Conservation (phyloP, 1,140 invertebrate species). For the Lerema accius region DNA sequence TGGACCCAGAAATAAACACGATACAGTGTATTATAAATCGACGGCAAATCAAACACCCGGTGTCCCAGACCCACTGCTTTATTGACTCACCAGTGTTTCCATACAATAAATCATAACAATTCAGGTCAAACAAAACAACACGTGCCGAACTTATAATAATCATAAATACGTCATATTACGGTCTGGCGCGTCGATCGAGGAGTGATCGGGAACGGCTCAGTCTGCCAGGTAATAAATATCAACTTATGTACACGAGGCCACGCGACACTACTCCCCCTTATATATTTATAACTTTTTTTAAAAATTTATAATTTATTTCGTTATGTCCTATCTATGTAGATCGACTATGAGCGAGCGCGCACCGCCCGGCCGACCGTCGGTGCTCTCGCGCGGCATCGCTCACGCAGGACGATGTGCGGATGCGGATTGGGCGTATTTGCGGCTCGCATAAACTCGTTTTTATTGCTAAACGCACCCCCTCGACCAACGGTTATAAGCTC, state of each 20-base stretch:
- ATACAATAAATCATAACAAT: constrained; percentile 82
- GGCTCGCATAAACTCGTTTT: background rate
- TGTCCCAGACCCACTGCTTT: constrained; percentile 80
- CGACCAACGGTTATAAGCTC: background rate
- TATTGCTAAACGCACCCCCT: background rate
- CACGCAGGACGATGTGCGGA: background rate
- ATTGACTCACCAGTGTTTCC: constrained; percentile 80
- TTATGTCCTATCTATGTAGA: constrained; percentile 77
- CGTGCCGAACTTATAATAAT: constrained; percentile 75
- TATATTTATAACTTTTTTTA: constrained; percentile 74
- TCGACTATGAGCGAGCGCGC: constrained; percentile 22
- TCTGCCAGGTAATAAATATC: constrained; percentile 77
- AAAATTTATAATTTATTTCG: constrained; percentile 81
- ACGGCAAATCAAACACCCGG: constrained; percentile 77
- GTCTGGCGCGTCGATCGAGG: constrained; percentile 62
- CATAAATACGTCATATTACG: constrained; percentile 67
- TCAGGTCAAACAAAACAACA: constrained; percentile 81
- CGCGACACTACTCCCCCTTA: constrained; percentile 58
- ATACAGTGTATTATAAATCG: constrained; percentile 54
- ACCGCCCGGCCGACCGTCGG: background rate
- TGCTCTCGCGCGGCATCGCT: background rate
- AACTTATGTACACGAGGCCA: constrained; percentile 77
- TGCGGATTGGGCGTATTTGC: background rate
- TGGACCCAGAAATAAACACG: constrained; percentile 75
- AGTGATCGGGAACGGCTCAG: constrained; percentile 57